phyloP scores from a whole-genome alignment of 2,113 vertebrate genomes.

The Grallaria varia region DNA sequence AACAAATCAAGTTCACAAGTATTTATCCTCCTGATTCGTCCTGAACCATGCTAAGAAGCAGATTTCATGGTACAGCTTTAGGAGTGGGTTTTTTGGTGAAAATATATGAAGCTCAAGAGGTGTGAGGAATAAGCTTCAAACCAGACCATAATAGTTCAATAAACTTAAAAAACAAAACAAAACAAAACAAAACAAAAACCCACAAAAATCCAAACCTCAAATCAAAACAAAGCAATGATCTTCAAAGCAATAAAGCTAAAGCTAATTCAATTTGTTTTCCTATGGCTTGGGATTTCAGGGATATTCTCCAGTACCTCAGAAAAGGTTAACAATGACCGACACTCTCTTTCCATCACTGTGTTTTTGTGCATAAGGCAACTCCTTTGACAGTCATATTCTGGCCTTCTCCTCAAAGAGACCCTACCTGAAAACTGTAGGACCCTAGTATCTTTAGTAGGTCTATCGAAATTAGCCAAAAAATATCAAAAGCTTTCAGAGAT shows the following conservation, averaged over 20 bases:
- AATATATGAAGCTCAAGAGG: neutral
- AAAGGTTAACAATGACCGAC: neutral
- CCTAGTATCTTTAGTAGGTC: neutral
- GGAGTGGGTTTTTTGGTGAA: neutral
- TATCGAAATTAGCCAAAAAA: neutral
- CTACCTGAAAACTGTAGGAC: neutral
- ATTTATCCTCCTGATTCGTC: neutral
- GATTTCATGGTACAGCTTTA: neutral
- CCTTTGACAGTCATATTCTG: neutral
- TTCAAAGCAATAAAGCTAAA: neutral
- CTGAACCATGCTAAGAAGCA: neutral
- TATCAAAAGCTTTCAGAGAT: neutral
- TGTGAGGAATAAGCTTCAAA: neutral
- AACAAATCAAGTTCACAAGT: neutral
- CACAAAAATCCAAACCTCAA: neutral
- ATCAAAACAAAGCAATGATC: neutral
- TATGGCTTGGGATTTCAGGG: neutral
- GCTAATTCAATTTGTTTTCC: neutral
- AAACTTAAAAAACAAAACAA: accelerated
- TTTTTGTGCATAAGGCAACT: neutral
- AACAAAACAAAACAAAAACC: neutral
- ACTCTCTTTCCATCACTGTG: neutral
- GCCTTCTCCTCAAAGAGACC: neutral
- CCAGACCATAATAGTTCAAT: neutral
- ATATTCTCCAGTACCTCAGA: neutral